Conservation (phyloP, 2,888 invertebrate genomes). For the Lottia scabra region DNA sequence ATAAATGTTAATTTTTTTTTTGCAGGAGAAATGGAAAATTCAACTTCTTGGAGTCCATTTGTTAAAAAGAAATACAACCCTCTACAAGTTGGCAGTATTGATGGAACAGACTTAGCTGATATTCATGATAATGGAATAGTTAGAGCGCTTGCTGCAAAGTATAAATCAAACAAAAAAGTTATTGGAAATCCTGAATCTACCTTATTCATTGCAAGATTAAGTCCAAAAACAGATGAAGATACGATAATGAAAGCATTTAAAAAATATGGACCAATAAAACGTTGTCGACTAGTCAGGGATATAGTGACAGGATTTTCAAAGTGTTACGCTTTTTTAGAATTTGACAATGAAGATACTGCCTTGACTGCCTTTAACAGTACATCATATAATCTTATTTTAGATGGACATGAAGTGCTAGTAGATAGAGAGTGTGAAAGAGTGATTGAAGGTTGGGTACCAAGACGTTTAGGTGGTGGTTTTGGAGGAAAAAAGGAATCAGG, state of each 20-base stretch:
- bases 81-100: slow-evolving; percentile 86
- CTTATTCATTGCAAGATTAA: slow-evolving; percentile 81
- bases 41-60: too few relatives aligned
- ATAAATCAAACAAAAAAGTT: slow-evolving; percentile 70
- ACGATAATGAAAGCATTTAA: slow-evolving; percentile 71
- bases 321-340: slow-evolving; percentile 90
- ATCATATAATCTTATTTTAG: slow-evolving; percentile 75
- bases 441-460: slow-evolving; percentile 83
- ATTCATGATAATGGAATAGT: slow-evolving; percentile 85
- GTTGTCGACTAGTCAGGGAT: slow-evolving; percentile 79
- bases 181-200: slow-evolving; percentile 80
- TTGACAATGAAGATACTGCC: slow-evolving; percentile 75
- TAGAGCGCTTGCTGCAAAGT: slow-evolving; percentile 77
- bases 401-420: slow-evolving; percentile 79
- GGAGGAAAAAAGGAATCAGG: slow-evolving; percentile 89
- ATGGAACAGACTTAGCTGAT: slow-evolving; percentile 81
- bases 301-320: slow-evolving; percentile 86
- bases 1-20: too few relatives aligned
- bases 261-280: slow-evolving; percentile 77
- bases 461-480: slow-evolving; percentile 88
- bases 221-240: slow-evolving; percentile 76
- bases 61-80: slow-evolving; percentile 77
- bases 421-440: slow-evolving; percentile 82
- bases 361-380: slow-evolving; percentile 73
- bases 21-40: too few relatives aligned